Base-by-base conservation (phyloP, 2,113 vertebrate species). In the Syngnathoides biaculeatus region DNA sequence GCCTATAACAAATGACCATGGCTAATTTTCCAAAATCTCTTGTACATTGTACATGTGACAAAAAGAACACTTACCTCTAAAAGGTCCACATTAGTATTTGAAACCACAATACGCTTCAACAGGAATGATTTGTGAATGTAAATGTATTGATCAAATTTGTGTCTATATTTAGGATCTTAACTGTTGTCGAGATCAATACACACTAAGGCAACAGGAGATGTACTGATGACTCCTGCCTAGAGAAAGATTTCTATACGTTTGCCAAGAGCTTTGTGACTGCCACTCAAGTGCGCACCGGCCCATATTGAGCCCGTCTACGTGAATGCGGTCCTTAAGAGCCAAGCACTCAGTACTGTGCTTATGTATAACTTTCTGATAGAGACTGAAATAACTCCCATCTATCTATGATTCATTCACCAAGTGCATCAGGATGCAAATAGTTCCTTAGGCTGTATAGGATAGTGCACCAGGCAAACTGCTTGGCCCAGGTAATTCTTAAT, bases 391-490 rank as follows among this genome's bases (percentile, higher is more conserved):
- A 77, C 45, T 79, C 50, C 68, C 24, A 64, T 69, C 60, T 59
- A 73, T 66, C 20, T 64, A 62, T 56, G 70, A 72, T 75, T 63
- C 58, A 79, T 64, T 67, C 47, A 67, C 24, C 69, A 35, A 58
- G 27, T 15, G 17, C 74, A 73, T 74, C 57, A 43, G 73, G 58
- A 85, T 73, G 55, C 69, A 82, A 79, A 78, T 65, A 45, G 38
- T 24, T 27, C 65, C 30, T 27, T 42, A 59, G 67, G 14, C 63
- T 60, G 68, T 60, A 57, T 60, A 30, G 35, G 38, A 60, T 12
- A 58, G 30, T 14, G 42, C 22, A 24, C 24, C 53, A 47, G 35
- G 45, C 35, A 20, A 38, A 58, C 20, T 48, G 52, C n/a, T 20
- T 24, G 15, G 26, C 62, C n/a, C 17, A 57, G 69, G 64, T 43